These are phyloP conservation scores for Drosophila nebulosa DNA, from an alignment of 1,140 invertebrate species.

Conservation along the genomic window DNA sequence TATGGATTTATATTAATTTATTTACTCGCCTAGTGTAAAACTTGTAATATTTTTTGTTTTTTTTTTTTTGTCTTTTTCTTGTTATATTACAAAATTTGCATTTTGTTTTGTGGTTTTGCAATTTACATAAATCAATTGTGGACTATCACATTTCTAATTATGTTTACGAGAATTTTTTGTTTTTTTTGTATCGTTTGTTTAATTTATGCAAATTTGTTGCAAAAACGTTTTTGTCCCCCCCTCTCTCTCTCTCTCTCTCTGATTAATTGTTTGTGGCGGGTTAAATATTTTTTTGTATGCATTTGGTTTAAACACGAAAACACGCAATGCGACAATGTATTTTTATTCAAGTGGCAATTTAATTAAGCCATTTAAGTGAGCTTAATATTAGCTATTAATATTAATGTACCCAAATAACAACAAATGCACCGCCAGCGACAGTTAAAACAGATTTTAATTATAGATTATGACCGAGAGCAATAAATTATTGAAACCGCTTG, in stretches of 20 bases:
- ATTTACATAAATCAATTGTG: slow-evolving; percentile 76
- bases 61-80: slow-evolving; percentile 14
- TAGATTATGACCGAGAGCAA: slow-evolving; percentile 49
- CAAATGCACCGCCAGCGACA: slow-evolving; percentile 35
- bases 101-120: slow-evolving; percentile 63
- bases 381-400: slow-evolving; percentile 72
- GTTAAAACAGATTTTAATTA: slow-evolving; percentile 70
- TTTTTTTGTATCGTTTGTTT: slow-evolving; percentile 49
- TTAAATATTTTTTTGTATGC: slow-evolving; percentile 32
- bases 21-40: slow-evolving; percentile 32
- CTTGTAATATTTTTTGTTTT: neutral
- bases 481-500: slow-evolving; percentile 29
- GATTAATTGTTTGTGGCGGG: slow-evolving; percentile 67
- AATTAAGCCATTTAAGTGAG: slow-evolving; percentile 63
- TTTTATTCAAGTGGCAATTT: slow-evolving; percentile 64
- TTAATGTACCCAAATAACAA: slow-evolving; percentile 62
- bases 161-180: slow-evolving; percentile 61
- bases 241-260: slow-evolving; percentile 2
- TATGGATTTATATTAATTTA: slow-evolving; percentile 62
- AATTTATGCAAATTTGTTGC: slow-evolving; percentile 69
- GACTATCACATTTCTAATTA: slow-evolving; percentile 74
- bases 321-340: slow-evolving; percentile 38
- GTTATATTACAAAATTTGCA: slow-evolving; percentile 50
- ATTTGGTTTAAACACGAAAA: neutral
- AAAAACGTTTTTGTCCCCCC: neutral